phyloP scores from a whole-genome alignment of 2,113 vertebrate species.

The Paradoxurus hermaphroditus region DNA sequence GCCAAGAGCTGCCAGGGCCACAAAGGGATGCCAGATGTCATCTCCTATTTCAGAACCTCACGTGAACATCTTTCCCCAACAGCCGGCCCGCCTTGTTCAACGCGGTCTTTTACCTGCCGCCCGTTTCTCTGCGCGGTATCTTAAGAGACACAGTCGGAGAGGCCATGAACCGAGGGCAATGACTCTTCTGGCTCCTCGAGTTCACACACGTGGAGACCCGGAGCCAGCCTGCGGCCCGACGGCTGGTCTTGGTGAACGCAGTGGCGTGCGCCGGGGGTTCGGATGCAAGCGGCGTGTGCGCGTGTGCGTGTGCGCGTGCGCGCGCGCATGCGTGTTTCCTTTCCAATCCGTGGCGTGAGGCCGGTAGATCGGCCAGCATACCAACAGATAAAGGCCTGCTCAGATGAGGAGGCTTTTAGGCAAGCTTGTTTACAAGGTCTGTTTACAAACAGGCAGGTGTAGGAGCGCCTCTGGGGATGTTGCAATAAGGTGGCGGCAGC shows the following conservation, averaged over 20 bases:
- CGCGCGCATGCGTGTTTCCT: neutral
- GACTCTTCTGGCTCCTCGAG: neutral
- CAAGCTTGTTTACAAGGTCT: neutral
- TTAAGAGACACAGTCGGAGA: neutral
- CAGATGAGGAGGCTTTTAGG: neutral
- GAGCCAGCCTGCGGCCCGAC: constrained; percentile 20
- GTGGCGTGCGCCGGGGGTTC: neutral
- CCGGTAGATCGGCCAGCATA: neutral
- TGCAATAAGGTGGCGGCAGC: no score
- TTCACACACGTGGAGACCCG: neutral
- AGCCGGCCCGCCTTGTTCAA: neutral
- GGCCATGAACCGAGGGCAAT: neutral
- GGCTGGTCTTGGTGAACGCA: constrained; percentile 20
- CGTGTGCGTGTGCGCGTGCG: neutral
- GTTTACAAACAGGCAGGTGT: neutral
- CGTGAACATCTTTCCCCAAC: neutral
- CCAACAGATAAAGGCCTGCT: neutral
- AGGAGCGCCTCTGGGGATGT: neutral
- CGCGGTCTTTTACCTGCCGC: neutral
- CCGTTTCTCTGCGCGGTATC: neutral
- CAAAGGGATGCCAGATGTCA: neutral
- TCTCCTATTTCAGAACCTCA: neutral
- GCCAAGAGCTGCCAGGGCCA: neutral
- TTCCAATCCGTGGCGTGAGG: constrained; percentile 4
- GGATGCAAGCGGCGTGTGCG: neutral